Evolutionary conservation across 2,797 vertebrate species (phyloP), one percentile per base, ranked within the genome.

Genomic region (Buceros bicornis): DNA sequence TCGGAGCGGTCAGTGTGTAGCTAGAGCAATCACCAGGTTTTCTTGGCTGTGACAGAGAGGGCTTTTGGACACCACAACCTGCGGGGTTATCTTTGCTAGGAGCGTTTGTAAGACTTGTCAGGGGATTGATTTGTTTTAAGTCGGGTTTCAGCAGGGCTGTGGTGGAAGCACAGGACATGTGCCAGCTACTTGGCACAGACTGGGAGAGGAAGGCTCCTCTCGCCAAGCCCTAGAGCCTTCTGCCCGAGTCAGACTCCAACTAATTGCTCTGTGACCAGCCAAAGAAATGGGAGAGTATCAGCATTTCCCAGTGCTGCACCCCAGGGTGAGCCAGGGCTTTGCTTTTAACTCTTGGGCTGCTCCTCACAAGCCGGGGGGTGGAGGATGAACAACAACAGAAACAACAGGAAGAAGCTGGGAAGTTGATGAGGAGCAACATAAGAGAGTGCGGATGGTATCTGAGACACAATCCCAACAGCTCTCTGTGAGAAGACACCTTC

Each of bases 81-180:
- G 1, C 5, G 1, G 26, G 24, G 26, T 70, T 85, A 53, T 48
- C 62, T 89, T 86, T 74, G 51, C 57, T 40, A 29, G 16, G 31
- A 91, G 37, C 13, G 8, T 60, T 74, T 57, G 47, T 37, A 33
- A 7, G 51, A 13, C 19, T 66, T 61, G 47, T 71, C 53, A 79
- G 72, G 81, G 76, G 87, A 76, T 76, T 91, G 18, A 87, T 83
- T 86, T 76, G 54, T 42, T 94, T 74, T 47, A 77, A 66, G 60
- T 56, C 60, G 47, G 20, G n/a, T 87, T 86, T 82, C 88, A 87
- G 54, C 18, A 19, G n/a, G 57, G 72, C 33, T 64, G 53, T 66
- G 17, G 67, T 57, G 29, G 87, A 82, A 85, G 28, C 31, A 35
- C 37, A 13, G 60, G 61, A 54, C 1, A 0, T 10, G 29, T 72